phyloP scores from a whole-genome alignment of 2,113 vertebrate genomes.

The Cavia aperea region DNA sequence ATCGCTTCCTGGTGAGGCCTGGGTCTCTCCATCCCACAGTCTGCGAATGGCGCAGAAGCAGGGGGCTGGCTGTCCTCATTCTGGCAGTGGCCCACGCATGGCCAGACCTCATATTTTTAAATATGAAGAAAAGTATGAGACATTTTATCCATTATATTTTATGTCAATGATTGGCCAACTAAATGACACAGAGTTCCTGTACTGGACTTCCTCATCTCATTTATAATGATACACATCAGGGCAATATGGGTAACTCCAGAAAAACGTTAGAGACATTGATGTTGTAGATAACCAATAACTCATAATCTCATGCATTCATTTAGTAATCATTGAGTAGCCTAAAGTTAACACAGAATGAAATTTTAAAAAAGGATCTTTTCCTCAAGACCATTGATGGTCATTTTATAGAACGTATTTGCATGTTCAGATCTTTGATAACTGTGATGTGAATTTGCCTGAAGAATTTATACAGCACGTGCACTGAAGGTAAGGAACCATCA shows the following conservation, averaged over 20 bases:
- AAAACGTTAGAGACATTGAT: neutral
- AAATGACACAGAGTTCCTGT: neutral
- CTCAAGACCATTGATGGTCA: neutral
- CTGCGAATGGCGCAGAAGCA: too few species aligned
- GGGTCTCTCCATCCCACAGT: too few species aligned
- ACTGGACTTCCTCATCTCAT: neutral
- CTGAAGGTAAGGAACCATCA: neutral
- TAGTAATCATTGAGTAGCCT: neutral
- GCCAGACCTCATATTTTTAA: neutral
- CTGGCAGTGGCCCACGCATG: too few species aligned
- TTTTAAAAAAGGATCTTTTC: neutral
- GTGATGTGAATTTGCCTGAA: neutral
- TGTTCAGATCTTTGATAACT: neutral
- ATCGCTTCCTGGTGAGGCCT: too few species aligned
- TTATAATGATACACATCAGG: neutral
- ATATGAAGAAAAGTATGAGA: neutral
- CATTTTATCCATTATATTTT: neutral
- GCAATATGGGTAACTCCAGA: neutral
- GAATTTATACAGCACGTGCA: neutral
- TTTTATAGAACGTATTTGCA: neutral
- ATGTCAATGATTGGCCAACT: neutral
- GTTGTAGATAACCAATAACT: neutral
- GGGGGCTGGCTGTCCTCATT: too few species aligned
- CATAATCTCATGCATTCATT: neutral
- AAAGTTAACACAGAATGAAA: neutral